Evolutionary conservation across 1,140 invertebrate genomes (phyloP), one percentile per base, ranked within the genome.

Genomic region (Diabrotica virgifera): DNA sequence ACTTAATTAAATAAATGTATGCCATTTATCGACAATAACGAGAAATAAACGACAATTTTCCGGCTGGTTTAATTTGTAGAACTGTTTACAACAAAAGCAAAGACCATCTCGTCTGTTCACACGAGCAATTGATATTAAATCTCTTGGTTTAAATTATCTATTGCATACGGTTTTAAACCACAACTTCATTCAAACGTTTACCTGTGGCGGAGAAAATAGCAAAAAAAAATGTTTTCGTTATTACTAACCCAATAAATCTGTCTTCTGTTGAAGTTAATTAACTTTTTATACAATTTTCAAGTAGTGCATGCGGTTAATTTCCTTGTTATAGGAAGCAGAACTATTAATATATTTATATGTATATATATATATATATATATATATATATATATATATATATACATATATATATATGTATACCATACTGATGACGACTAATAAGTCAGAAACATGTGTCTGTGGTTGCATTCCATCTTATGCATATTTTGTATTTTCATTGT

Each of bases 171-270:
- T 46, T 46, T 46, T 46, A n/a, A 46, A 8, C 40, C 8, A 8
- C 8, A 46, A 8, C n/a, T 46, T 46, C n/a, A 46, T 46, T 46
- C n/a, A 46, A 46, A 46, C 40, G 40, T 46, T 46, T 46, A 46
- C 40, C 40, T 46, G 40, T 46, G 40, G 40, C 8, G 8, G n/a
- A 46, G 40, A 46, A 46, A 8, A 46, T 46, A 10, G 8, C n/a
- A n/a, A 10, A 6, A 46, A 46, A 46, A 46, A 46, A 46, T 46
- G 8, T 46, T 10, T n/a, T 46, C 40, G 40, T 46, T 46, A 46
- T 46, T 46, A 46, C 40, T 46, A 46, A 46, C 40, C 40, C 40
- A 46, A 46, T 46, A 46, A 46, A 46, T 46, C 40, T 46, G n/a
- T 46, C 24, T 24, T 24, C 24, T 24, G 24, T 24, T 24, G 24